Percentiles rank a stretch among this genome's conserved stretches.
Conservation (phyloP, 1,140 invertebrate species). For the Drosophila hydei region DNA sequence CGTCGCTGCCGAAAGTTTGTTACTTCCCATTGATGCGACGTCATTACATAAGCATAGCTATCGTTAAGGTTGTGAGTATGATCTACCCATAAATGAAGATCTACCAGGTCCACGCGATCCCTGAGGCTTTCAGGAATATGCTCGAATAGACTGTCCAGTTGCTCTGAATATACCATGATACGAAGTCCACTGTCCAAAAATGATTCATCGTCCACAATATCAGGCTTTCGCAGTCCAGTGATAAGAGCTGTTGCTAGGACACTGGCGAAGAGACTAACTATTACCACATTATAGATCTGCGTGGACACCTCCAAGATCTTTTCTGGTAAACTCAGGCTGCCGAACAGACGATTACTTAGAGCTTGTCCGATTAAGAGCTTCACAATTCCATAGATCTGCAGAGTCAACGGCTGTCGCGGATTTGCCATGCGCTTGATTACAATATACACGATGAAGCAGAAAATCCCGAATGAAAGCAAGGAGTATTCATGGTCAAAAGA, state of each 20-base stretch:
- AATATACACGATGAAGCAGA: neutral
- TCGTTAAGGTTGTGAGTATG: constrained; percentile 7
- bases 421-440: neutral
- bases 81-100: neutral
- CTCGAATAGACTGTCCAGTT: neutral
- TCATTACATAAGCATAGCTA: constrained; percentile 10
- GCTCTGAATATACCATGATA: constrained; percentile 1
- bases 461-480: neutral
- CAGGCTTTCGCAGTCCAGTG: neutral
- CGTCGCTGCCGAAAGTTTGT: constrained; percentile 1
- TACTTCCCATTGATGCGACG: neutral
- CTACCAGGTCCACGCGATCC: neutral
- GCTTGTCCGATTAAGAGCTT: too few relatives aligned
- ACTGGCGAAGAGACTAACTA: neutral
- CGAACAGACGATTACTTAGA: too few relatives aligned
- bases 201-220: constrained; percentile 10
- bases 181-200: constrained; percentile 11
- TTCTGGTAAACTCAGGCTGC: neutral
- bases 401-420: neutral
- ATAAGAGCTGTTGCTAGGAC: neutral
- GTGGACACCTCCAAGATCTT: neutral
- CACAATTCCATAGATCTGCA: too few relatives aligned
- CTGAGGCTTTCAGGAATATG: neutral
- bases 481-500: neutral
- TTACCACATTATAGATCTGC: neutral